Conservation (phyloP, 1,140 invertebrate genomes). For the roundworm (Caenorhabditis elegans) region WBcel235 BX284606.5:8463001-8463500, state of each 20-base stretch:
- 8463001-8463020: not conserved
- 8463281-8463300: conserved; percentile 50
- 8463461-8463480: too few species aligned
- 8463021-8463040: conserved; percentile 30
- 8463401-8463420: too few species aligned
- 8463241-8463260: conserved; percentile 55
- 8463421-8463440: too few species aligned
- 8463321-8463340: conserved; percentile 22
- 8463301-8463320: conserved; percentile 44
- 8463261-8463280: conserved; percentile 48
- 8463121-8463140: conserved; percentile 52
- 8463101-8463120: conserved; percentile 56
- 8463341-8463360: not conserved
- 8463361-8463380: too few species aligned
- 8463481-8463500: too few species aligned
- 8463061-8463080: conserved; percentile 51
- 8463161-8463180: conserved; percentile 45
- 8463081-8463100: conserved; percentile 54
- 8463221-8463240: conserved; percentile 59
- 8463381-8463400: too few species aligned
- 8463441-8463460: too few species aligned
- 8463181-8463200: conserved; percentile 60
- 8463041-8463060: conserved; percentile 53
- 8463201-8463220: conserved; percentile 57
- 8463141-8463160: not conserved